Evolutionary conservation across 2,797 vertebrate species (phyloP).

Genomic region (Hafferia zeledoni): DNA sequence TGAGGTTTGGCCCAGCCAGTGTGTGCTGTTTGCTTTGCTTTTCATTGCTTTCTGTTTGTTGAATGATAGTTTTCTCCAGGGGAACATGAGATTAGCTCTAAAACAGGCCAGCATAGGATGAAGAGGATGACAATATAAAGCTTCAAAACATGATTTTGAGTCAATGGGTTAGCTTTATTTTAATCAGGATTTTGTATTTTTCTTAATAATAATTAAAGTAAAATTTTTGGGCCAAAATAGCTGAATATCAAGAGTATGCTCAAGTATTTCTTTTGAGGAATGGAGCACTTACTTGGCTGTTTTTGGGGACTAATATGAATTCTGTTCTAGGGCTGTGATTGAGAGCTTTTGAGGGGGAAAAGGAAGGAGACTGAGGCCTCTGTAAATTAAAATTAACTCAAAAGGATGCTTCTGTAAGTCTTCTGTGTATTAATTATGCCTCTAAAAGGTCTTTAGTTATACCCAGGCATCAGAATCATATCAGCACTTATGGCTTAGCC

Average conservation of each 20-base stretch:
- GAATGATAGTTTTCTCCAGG: neutral
- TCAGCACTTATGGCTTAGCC: neutral
- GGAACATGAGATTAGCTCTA: neutral
- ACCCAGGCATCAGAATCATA: neutral
- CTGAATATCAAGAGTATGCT: neutral
- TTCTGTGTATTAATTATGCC: neutral
- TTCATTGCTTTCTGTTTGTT: neutral
- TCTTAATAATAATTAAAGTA: neutral
- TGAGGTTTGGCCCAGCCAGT: neutral
- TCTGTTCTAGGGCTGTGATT: neutral
- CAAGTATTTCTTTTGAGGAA: neutral
- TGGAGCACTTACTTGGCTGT: neutral
- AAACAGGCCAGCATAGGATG: constrained; percentile 34
- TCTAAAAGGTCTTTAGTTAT: neutral
- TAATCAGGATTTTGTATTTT: neutral
- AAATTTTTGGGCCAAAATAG: neutral
- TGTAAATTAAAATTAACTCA: neutral
- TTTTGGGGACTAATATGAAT: neutral
- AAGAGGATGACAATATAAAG: neutral
- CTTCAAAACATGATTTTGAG: neutral
- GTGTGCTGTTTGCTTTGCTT: neutral
- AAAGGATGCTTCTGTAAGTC: neutral
- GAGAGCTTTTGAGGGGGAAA: neutral
- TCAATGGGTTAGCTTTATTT: neutral
- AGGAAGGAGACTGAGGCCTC: neutral